Evolutionary conservation across 2,113 vertebrate species (phyloP).

Genomic region (Arizona elegans): DNA sequence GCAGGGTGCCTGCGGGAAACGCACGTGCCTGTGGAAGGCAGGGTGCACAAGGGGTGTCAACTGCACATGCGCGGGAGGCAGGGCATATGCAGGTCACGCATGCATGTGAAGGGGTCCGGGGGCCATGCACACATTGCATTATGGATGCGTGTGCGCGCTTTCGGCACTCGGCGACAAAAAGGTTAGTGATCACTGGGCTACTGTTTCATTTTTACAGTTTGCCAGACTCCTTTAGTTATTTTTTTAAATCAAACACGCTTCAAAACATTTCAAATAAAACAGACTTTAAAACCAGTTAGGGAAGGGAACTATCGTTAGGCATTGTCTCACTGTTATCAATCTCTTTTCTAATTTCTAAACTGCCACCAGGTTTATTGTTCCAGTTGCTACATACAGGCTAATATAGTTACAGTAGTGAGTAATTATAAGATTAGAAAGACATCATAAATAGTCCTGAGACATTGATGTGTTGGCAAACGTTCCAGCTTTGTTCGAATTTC

Average conservation of each 20-base stretch:
- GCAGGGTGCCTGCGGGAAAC: no score
- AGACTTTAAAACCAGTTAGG: not conserved
- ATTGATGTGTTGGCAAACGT: not conserved
- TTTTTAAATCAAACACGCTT: not conserved
- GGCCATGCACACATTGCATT: no score
- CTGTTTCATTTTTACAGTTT: not conserved
- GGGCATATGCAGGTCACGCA: fast-evolving
- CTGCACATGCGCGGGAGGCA: no score
- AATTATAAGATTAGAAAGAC: not conserved
- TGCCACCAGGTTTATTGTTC: no score
- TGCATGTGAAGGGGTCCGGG: no score
- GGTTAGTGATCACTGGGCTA: not conserved
- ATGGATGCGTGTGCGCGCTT: no score
- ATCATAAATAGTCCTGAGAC: not conserved
- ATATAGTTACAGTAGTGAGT: not conserved
- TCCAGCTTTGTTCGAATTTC: not conserved
- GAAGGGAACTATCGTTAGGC: not conserved
- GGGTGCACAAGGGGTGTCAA: no score
- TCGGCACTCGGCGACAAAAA: no score
- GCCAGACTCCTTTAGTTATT: not conserved
- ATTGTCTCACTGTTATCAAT: not conserved
- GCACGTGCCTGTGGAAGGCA: fast-evolving
- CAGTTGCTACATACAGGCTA: not conserved
- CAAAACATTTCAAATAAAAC: not conserved
- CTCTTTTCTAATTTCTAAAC: not conserved